Evolutionary conservation across 1,140 invertebrate species (phyloP).

Genomic region (Cyrtorhinus lividipennis): DNA sequence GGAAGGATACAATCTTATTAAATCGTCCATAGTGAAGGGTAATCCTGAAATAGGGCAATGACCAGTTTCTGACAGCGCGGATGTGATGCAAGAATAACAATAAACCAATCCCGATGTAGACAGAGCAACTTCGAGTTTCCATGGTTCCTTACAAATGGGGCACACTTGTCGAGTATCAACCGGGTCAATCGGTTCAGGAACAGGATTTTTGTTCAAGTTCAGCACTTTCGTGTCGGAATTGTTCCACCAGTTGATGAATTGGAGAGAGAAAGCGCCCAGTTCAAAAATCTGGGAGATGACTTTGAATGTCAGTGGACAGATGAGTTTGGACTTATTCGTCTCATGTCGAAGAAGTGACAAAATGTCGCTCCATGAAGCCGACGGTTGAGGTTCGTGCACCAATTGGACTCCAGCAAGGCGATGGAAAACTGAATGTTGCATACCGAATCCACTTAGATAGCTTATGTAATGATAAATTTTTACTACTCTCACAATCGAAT

Average conservation of each 20-base stretch:
- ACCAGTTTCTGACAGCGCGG: conserved; percentile 11
- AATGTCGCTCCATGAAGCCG: conserved; percentile 14
- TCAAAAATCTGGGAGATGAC: conserved; percentile 12
- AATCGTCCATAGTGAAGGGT: conserved; percentile 16
- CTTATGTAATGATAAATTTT: conserved; percentile 12
- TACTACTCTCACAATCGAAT: not conserved
- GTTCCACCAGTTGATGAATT: conserved; percentile 21
- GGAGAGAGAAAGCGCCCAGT: conserved; percentile 19
- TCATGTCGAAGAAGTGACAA: not conserved
- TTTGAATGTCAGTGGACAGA: conserved; percentile 5
- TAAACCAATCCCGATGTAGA: conserved; percentile 21
- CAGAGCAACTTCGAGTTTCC: conserved; percentile 20
- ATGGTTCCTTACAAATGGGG: conserved; percentile 17
- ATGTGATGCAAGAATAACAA: conserved; percentile 20
- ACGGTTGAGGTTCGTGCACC: not conserved
- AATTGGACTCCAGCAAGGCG: conserved; percentile 17
- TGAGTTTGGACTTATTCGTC: not conserved
- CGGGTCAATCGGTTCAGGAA: conserved; percentile 6
- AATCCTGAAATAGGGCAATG: conserved; percentile 20
- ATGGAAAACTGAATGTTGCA: conserved; percentile 12
- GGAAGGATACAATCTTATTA: conserved; percentile 20
- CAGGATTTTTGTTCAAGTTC: not conserved
- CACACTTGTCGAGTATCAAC: conserved; percentile 1
- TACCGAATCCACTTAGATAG: conserved; percentile 10
- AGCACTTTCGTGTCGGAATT: conserved; percentile 1